Evolutionary conservation across 2,888 invertebrate genomes (phyloP).

Genomic region (Napeogenes inachia): DNA sequence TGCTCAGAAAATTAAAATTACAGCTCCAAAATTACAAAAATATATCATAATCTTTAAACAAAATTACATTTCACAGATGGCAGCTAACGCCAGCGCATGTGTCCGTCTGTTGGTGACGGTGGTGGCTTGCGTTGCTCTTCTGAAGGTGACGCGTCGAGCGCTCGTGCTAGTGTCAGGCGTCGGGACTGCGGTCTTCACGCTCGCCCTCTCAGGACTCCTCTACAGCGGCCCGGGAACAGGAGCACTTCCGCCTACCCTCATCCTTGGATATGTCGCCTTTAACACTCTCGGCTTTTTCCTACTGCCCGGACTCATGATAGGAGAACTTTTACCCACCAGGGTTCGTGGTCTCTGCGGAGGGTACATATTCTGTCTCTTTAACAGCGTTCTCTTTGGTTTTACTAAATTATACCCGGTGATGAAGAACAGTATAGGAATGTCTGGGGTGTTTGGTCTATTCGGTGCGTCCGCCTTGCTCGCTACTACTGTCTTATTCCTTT

Average conservation of each 20-base stretch:
- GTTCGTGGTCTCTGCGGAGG: constrained; percentile 86
- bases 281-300: constrained; percentile 86
- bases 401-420: constrained; percentile 84
- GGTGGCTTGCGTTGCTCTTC: constrained; percentile 80
- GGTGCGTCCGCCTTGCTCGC: constrained; percentile 80
- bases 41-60: neutral
- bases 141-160: constrained; percentile 80
- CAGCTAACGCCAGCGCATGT: constrained; percentile 83
- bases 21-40: neutral
- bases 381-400: constrained; percentile 81
- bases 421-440: constrained; percentile 78
- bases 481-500: constrained; percentile 80
- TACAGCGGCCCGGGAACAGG: constrained; percentile 48
- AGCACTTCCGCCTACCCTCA: constrained; percentile 50
- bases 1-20: too few relatives aligned
- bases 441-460: constrained; percentile 84
- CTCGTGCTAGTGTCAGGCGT: constrained; percentile 82
- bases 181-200: constrained; percentile 81
- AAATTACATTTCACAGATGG: constrained; percentile 48
- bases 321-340: constrained; percentile 85
- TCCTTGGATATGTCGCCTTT: constrained; percentile 83
- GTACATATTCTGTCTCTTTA: constrained; percentile 84
- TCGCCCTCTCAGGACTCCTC: constrained; percentile 71
- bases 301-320: constrained; percentile 85
- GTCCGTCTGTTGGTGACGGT: constrained; percentile 81